phyloP scores from a whole-genome alignment of 2,797 vertebrate genomes.

The Lacerta bilineata region DNA sequence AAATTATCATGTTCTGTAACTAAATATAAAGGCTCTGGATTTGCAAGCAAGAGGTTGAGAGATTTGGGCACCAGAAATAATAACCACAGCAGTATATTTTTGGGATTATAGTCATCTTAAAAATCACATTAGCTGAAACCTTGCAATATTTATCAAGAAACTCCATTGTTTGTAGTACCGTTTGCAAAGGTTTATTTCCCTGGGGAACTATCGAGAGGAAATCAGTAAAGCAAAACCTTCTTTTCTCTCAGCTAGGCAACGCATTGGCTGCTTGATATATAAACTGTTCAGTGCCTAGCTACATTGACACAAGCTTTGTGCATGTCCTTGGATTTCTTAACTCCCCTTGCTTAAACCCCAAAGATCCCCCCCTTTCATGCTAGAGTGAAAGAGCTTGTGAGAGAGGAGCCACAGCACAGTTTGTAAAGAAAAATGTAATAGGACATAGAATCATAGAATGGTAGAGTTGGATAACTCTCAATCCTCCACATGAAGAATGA shows the following conservation, averaged over 20 bases:
- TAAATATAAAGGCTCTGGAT: slow-evolving; percentile 66
- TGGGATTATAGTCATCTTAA: slow-evolving; percentile 47
- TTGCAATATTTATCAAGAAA: slow-evolving; percentile 66
- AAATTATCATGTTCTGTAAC: slow-evolving; percentile 50
- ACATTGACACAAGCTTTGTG: slow-evolving; percentile 34
- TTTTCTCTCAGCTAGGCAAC: background rate
- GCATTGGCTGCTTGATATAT: slow-evolving; percentile 32
- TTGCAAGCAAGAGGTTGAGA: slow-evolving; percentile 59
- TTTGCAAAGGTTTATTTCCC: slow-evolving; percentile 57
- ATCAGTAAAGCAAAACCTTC: slow-evolving; percentile 18
- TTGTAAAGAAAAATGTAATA: slow-evolving; percentile 11
- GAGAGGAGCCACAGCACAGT: slow-evolving; percentile 37
- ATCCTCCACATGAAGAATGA: slow-evolving; percentile 35
- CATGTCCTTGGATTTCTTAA: slow-evolving; percentile 32
- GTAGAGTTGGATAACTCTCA: no score
- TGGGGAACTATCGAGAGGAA: slow-evolving; percentile 36
- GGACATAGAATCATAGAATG: background rate
- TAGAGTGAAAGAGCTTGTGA: slow-evolving; percentile 29
- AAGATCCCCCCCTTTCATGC: slow-evolving; percentile 26
- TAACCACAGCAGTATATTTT: slow-evolving; percentile 62
- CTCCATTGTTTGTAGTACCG: slow-evolving; percentile 45
- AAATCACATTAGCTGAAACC: slow-evolving; percentile 65
- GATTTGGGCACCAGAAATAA: slow-evolving; percentile 60
- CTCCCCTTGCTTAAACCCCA: slow-evolving; percentile 41
- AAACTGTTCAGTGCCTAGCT: slow-evolving; percentile 36